Conservation (phyloP, 1,140 invertebrate genomes). For the Tachypleus tridentatus region DNA sequence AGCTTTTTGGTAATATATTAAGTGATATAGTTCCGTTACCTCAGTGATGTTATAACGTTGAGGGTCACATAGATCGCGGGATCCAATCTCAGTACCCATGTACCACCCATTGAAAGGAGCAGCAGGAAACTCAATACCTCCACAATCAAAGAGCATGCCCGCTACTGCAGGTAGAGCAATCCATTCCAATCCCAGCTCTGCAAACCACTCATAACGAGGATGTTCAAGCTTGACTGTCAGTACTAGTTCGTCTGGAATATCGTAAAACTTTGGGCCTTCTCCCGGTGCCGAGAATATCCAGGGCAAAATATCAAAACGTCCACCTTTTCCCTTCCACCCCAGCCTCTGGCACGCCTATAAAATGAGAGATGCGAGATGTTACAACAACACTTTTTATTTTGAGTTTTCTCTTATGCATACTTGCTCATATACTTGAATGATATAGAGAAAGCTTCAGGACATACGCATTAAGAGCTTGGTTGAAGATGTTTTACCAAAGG, state of each 20-base stretch:
- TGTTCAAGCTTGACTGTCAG: conserved; percentile 28
- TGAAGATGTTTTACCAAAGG: no score
- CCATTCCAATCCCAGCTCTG: conserved; percentile 29
- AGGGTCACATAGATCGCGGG: conserved; percentile 29
- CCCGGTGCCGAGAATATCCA: conserved; percentile 28
- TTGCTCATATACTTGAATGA: no score
- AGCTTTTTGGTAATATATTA: no score
- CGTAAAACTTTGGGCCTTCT: conserved; percentile 30
- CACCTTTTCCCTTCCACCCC: conserved; percentile 29
- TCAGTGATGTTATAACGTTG: conserved; percentile 30
- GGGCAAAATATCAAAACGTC: conserved; percentile 30
- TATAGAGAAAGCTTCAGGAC: no score
- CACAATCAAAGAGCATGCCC: conserved; percentile 31
- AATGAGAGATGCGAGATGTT: not conserved
- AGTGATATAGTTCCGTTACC: conserved; percentile 17
- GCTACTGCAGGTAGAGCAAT: conserved; percentile 31
- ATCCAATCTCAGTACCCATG: conserved; percentile 31
- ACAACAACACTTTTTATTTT: no score
- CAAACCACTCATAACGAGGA: conserved; percentile 31
- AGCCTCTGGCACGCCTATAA: conserved; percentile 28
- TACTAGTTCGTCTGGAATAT: conserved; percentile 31
- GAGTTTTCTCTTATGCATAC: no score
- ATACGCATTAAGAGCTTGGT: no score
- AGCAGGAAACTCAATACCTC: conserved; percentile 30
- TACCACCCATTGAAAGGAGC: conserved; percentile 31